Base-by-base conservation (phyloP, 2,113 vertebrate species). In the Anthoscopus minutus region DNA sequence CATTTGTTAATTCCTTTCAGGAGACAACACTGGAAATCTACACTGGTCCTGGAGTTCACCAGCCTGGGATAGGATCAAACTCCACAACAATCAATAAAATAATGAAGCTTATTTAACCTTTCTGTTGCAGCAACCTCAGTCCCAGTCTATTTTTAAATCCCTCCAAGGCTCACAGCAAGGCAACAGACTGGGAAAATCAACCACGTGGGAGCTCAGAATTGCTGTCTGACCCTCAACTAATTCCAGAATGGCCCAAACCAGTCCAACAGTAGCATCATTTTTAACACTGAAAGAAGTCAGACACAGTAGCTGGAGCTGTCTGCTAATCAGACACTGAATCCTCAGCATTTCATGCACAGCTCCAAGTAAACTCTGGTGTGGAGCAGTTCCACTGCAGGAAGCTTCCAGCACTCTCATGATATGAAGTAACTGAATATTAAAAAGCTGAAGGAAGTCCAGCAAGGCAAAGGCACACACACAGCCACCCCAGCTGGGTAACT, bases 381-480 rank as follows among this genome's bases (percentile, higher is more conserved):
- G 35, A 64, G 64, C 3, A 5, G 20, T 11, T 9, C 38, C 61
- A 44, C 42, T 19, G n/a, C 20, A 47, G 54, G 3, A 60, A 33
- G 31, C 12, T 77, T 31, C 62, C 58, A 85, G 22, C 9, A 65
- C 50, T 10, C 17, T 21, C 40, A 12, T 1, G 28, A 88, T 15
- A 80, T 2, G 45, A 82, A 92, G 28, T n/a, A 83, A 93, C 14
- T 13, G 25, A 91, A 22, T 10, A 35, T 25, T 15, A 10, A 30
- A 31, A 67, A 50, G 33, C 35, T 11, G 30, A 38, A 73, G 25
- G 5, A 33, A 76, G 37, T 69, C 61, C 71, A 77, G 73, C 50
- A 53, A 88, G 76, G 62, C 79, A 77, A 95, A 94, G 92, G 95
- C 93, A 96, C 96, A 44, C 76, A 72, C 44, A 89, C 38, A 72